Evolutionary conservation across 2,888 invertebrate genomes (phyloP).

Genomic region (Xestoiulus laeticollis): DNA sequence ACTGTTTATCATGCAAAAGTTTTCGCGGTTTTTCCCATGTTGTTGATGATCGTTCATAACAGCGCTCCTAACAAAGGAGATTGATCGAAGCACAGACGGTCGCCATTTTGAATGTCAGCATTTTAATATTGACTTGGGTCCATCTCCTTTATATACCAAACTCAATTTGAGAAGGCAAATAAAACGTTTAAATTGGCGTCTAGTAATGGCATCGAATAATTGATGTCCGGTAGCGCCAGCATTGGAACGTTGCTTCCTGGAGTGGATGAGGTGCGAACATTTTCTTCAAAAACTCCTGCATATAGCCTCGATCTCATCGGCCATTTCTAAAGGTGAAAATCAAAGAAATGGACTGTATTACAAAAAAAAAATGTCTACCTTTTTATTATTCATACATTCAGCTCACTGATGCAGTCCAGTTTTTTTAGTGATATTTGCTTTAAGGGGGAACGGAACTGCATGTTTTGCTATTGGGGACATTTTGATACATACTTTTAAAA

Average conservation of each 20-base stretch:
- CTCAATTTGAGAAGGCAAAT: not conserved
- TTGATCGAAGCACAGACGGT: not conserved
- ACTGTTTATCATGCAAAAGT: not conserved
- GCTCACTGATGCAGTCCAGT: not conserved
- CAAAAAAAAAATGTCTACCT: too few relatives aligned
- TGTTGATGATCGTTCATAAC: not conserved
- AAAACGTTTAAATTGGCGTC: conserved; percentile 30
- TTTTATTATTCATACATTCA: too few relatives aligned
- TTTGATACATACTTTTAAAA: too few relatives aligned
- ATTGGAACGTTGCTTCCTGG: not conserved
- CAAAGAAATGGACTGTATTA: not conserved
- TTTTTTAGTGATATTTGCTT: too few relatives aligned
- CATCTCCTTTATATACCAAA: not conserved
- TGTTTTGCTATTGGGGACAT: too few relatives aligned
- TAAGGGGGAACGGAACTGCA: too few relatives aligned
- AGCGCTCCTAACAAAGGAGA: not conserved
- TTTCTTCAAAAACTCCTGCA: conserved; percentile 53
- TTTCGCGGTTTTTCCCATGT: not conserved
- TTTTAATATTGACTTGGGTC: not conserved
- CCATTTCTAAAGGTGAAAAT: conserved; percentile 54
- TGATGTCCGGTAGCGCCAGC: conserved; percentile 9
- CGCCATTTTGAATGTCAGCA: not conserved
- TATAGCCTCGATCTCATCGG: conserved; percentile 55
- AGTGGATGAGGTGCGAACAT: not conserved
- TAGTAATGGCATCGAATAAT: conserved; percentile 40